Percentiles rank a stretch among this genome's conserved stretches.
Evolutionary conservation across 2,113 vertebrate species (phyloP).

Genomic region (Proterorhinus semilunaris): DNA sequence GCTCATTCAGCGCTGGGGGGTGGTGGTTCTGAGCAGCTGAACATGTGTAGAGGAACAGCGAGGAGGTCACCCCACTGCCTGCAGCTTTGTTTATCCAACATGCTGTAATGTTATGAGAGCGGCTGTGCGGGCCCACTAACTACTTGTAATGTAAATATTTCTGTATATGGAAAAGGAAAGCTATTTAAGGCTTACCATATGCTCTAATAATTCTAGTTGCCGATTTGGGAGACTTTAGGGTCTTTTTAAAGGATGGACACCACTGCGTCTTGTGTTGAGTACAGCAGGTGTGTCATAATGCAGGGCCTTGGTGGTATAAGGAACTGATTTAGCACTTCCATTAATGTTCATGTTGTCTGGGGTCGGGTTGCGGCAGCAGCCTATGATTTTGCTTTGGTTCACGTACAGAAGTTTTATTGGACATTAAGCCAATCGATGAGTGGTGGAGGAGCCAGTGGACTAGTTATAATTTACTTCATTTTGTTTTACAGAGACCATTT

Average conservation of each 20-base stretch:
- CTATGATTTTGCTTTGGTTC: background rate
- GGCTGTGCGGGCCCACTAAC: constrained; percentile 53
- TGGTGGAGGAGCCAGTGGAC: too few species aligned
- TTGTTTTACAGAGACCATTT: too few species aligned
- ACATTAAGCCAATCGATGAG: background rate
- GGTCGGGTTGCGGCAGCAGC: background rate
- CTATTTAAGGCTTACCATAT: constrained; percentile 68
- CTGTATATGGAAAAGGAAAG: constrained; percentile 60
- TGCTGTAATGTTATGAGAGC: constrained; percentile 73
- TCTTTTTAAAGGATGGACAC: constrained; percentile 21
- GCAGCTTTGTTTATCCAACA: constrained; percentile 72
- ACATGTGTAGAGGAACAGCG: constrained; percentile 46
- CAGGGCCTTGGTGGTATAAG: background rate
- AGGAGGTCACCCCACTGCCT: constrained; percentile 41
- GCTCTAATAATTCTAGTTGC: constrained; percentile 62
- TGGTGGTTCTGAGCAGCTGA: constrained; percentile 43
- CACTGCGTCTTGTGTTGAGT: background rate
- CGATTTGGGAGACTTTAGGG: constrained; percentile 48
- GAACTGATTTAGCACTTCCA: background rate
- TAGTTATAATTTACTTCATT: too few species aligned
- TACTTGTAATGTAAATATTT: constrained; percentile 76
- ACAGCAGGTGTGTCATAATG: constrained; percentile 30
- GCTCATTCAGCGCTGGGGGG: constrained; percentile 30
- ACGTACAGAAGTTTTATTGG: background rate
- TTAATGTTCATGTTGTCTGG: background rate